Evolutionary conservation across 2,888 invertebrate species (phyloP).

Genomic region (Hylaea fasciaria): DNA sequence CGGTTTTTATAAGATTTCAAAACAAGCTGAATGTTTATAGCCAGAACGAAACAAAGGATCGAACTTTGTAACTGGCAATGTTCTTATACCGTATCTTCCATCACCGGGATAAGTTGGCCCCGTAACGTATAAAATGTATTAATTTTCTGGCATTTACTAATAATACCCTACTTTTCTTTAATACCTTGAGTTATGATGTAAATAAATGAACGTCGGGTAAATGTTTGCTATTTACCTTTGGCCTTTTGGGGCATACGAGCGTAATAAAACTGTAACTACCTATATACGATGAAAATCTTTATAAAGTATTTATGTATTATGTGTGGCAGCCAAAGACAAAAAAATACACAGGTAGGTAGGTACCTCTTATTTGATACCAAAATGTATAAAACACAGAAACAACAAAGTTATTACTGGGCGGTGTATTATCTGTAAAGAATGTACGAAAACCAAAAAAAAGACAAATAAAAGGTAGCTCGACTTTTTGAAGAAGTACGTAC

Average conservation of each 20-base stretch:
- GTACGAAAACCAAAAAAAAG: no score
- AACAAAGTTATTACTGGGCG: no score
- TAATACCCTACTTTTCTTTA: constrained; percentile 33
- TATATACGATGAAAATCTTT: not conserved
- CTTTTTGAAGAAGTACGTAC: not conserved
- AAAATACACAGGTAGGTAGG: not conserved
- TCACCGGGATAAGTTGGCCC: no score
- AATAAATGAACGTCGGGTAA: constrained; percentile 37
- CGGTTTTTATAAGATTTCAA: not conserved
- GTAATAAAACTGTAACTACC: constrained; percentile 4
- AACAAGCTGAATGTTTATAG: not conserved
- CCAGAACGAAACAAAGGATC: not conserved
- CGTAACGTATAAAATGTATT: constrained; percentile 30
- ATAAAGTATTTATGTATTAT: no score
- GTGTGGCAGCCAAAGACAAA: not conserved
- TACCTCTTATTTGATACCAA: no score
- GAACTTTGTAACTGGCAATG: not conserved
- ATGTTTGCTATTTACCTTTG: constrained; percentile 35
- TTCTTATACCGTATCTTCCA: not conserved
- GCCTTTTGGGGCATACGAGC: constrained; percentile 9
- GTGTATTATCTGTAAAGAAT: no score
- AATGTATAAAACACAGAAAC: no score
- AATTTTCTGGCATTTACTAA: constrained; percentile 38
- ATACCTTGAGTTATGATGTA: constrained; percentile 35
- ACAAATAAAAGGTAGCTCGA: not conserved